Conservation (phyloP, 2,888 invertebrate genomes). For the Drosophila villosipedis region DNA sequence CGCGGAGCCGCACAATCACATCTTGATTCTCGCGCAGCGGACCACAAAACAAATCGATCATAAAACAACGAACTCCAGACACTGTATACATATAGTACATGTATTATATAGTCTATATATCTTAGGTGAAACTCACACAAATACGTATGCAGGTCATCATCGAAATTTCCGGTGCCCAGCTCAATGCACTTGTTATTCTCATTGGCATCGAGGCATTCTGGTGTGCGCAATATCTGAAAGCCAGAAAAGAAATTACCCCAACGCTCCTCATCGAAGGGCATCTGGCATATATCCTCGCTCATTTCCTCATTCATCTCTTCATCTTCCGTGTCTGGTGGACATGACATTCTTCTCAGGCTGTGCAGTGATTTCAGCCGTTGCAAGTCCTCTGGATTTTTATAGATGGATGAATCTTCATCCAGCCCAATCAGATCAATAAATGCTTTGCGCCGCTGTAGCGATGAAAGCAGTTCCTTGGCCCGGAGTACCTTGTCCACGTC, state of each 20-base stretch:
- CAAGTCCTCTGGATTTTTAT: conserved; percentile 26
- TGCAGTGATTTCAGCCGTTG: conserved; percentile 23
- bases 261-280: conserved; percentile 60
- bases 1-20: conserved; percentile 70
- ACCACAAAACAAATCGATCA: conserved; percentile 76
- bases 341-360: conserved; percentile 30
- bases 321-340: not conserved
- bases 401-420: conserved; percentile 35
- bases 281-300: conserved; percentile 47
- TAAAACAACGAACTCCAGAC: conserved; percentile 74
- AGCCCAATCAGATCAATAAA: conserved; percentile 58
- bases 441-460: conserved; percentile 62
- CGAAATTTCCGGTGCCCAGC: conserved; percentile 36
- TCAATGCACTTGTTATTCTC: conserved; percentile 77
- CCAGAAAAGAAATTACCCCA: conserved; percentile 78
- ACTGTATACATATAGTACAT: conserved; percentile 32
- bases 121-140: conserved; percentile 55
- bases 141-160: conserved; percentile 45
- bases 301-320: conserved; percentile 38
- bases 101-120: not conserved
- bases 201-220: conserved; percentile 40
- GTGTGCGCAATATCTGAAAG: conserved; percentile 64
- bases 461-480: conserved; percentile 67
- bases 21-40: conserved; percentile 67
- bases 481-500: conserved; percentile 67